These are phyloP conservation scores for Carollia perspicillata DNA, from an alignment of 2,113 vertebrate species.

Conservation along the genomic window DNA sequence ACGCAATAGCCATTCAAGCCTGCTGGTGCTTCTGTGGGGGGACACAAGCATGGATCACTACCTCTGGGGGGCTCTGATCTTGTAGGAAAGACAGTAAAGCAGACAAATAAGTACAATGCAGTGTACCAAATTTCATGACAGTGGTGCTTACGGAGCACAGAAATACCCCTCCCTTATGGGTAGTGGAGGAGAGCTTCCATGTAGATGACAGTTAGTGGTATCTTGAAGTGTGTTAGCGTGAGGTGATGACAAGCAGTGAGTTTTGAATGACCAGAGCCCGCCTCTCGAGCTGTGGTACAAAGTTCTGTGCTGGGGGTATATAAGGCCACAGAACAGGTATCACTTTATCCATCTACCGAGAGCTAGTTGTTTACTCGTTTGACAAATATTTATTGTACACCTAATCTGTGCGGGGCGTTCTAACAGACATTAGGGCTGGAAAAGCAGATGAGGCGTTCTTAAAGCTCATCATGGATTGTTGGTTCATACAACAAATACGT, in stretches of 20 bases:
- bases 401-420: background rate
- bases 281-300: background rate
- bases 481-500: background rate
- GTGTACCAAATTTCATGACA: background rate
- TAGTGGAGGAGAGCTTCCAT: background rate
- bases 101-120: background rate
- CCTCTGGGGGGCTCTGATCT: background rate
- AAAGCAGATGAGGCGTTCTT: background rate
- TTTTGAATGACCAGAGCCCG: background rate
- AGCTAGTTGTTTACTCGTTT: background rate
- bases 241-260: background rate
- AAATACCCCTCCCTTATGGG: background rate
- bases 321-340: background rate
- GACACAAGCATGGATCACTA: background rate
- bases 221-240: background rate
- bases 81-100: background rate
- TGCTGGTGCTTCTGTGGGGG: background rate
- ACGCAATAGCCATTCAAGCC: background rate
- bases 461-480: background rate
- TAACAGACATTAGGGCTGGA: background rate
- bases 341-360: background rate
- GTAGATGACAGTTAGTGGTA: background rate
- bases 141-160: background rate
- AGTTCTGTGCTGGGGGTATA: background rate
- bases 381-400: background rate